A percentile compares a stretch with the other conserved stretches of the same genome.
These are phyloP conservation scores for Umimayanthus kanabou DNA, from an alignment of 92 coral and sea anemone genomes.

Conservation along the genomic window DNA sequence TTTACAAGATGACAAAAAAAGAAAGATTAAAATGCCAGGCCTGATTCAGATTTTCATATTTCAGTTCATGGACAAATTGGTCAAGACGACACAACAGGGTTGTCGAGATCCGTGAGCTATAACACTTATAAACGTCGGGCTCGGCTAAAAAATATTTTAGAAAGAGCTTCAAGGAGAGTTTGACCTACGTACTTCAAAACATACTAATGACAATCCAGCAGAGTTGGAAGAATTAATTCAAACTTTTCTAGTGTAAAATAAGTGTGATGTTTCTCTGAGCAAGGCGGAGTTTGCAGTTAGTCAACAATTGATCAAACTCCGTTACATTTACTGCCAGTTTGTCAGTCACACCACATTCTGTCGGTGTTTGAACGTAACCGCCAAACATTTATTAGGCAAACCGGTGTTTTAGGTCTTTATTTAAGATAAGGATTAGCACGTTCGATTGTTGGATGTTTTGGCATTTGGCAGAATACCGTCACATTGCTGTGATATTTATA, in stretches of 20 bases:
- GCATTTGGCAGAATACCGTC: not conserved
- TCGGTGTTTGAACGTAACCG: too few species aligned
- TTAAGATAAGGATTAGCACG: not conserved
- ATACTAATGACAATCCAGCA: too few species aligned
- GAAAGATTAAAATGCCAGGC: too few species aligned
- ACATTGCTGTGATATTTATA: too few species aligned
- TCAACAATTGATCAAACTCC: not conserved
- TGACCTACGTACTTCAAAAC: too few species aligned
- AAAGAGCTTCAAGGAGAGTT: too few species aligned
- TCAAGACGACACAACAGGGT: too few species aligned
- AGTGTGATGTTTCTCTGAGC: not conserved
- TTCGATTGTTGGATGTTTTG: not conserved
- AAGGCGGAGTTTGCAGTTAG: not conserved
- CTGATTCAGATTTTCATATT: not conserved
- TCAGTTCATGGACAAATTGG: not conserved
- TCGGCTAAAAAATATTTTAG: too few species aligned
- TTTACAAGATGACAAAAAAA: not conserved
- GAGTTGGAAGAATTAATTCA: not conserved
- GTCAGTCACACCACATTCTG: not conserved
- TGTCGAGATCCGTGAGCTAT: too few species aligned
- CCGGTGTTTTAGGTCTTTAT: not conserved
- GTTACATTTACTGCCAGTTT: too few species aligned
- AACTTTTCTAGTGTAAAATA: not conserved
- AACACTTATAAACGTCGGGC: too few species aligned
- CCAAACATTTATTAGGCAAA: too few species aligned